phyloP scores from a whole-genome alignment of 2,113 vertebrate species.

The Thalassarche chlororhynchos region DNA sequence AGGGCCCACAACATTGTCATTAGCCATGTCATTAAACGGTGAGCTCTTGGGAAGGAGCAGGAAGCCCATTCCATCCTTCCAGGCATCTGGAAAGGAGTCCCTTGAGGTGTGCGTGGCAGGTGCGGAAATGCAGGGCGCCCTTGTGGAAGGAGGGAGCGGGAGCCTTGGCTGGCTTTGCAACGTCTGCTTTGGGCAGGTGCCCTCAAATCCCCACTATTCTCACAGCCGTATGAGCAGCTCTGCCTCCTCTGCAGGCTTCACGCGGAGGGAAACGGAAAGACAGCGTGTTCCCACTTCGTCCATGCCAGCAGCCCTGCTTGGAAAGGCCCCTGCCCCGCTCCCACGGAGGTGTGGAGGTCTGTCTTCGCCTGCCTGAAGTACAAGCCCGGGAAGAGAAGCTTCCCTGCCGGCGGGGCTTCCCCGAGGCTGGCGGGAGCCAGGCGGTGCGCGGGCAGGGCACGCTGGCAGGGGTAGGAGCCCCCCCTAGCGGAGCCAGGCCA shows the following conservation, averaged over 20 bases:
- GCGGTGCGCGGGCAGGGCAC: accelerated
- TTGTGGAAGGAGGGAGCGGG: not conserved
- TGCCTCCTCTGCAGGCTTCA: not conserved
- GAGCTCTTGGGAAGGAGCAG: not conserved
- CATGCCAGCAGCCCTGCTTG: not conserved
- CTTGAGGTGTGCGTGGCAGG: not conserved
- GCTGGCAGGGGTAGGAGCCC: not conserved
- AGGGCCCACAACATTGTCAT: not conserved
- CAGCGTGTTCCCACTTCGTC: accelerated
- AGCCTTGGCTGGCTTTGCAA: not conserved
- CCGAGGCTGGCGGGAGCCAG: not conserved
- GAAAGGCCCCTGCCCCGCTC: too few species aligned
- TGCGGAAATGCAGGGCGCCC: accelerated
- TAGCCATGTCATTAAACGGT: not conserved
- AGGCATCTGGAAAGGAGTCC: not conserved
- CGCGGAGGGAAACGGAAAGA: not conserved
- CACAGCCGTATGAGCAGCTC: accelerated
- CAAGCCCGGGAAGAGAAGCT: not conserved
- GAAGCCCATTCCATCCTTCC: not conserved
- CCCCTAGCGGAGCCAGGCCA: not conserved
- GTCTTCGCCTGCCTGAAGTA: accelerated
- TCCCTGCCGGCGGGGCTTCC: accelerated
- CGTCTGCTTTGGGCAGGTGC: accelerated
- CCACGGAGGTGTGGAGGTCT: accelerated
- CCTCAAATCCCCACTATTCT: accelerated